These are phyloP conservation scores for Rhinophrynus dorsalis DNA, from an alignment of 2,797 vertebrate genomes.

Conservation along the genomic window DNA sequence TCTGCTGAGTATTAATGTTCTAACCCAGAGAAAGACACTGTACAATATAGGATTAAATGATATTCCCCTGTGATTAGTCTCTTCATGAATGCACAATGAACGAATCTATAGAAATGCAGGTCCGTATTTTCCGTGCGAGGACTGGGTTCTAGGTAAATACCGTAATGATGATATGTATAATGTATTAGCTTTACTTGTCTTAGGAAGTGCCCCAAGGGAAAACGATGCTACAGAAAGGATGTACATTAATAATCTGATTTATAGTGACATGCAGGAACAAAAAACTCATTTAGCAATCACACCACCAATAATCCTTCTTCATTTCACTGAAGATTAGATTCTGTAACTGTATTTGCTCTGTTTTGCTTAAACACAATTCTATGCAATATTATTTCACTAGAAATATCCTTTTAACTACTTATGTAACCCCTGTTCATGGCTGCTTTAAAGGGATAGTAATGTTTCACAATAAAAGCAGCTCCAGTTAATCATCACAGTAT, in stretches of 20 bases:
- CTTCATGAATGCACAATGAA: neutral
- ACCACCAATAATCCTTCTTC: conserved; percentile 36
- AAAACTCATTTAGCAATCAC: conserved; percentile 29
- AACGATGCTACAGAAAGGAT: neutral
- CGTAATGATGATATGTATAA: conserved; percentile 12
- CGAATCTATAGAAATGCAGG: neutral
- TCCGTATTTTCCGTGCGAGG: neutral
- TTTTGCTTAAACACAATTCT: neutral
- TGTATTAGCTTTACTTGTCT: conserved; percentile 9
- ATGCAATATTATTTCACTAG: neutral
- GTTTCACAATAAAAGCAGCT: too few relatives aligned
- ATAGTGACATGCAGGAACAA: conserved; percentile 20
- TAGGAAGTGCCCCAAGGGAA: neutral
- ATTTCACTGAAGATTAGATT: conserved; percentile 25
- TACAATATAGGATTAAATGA: neutral
- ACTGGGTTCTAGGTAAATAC: conserved; percentile 21
- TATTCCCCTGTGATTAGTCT: neutral
- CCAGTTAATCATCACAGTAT: too few relatives aligned
- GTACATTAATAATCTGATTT: conserved; percentile 38
- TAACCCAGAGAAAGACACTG: neutral
- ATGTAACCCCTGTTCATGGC: too few relatives aligned
- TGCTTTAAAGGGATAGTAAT: too few relatives aligned
- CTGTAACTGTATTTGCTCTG: neutral
- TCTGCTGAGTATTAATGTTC: neutral
- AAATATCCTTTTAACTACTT: too few relatives aligned